Base-by-base conservation (phyloP, 2,888 invertebrate species). In the Bembecia ichneumoniformis region DNA sequence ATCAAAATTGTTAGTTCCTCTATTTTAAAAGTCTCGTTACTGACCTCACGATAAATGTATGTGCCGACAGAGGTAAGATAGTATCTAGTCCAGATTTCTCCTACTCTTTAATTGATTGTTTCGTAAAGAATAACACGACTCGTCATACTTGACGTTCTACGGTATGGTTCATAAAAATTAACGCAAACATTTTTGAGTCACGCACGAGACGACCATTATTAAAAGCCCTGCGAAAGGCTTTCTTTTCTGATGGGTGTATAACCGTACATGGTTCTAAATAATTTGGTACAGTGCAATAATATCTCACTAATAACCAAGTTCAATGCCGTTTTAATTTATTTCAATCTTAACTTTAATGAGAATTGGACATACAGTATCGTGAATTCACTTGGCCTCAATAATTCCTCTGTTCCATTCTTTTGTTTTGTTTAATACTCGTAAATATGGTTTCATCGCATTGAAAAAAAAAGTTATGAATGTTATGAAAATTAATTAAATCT, bases 51-150 rank as follows among this genome's bases (percentile, higher is more conserved):
- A 79, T 68, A 74, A 68, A 71, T 67, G 71, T 73, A 77, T 77
- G 76, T 81, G 78, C 84, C 83, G 83, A 81, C 81, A 79, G 70
- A 72, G 71, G 56, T 61, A 67, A 60, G 84, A 84, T 84, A 83
- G 63, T 57, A 86, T 86, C 84, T 82, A 77, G 81, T 82, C 79
- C 81, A 84, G 79, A 83, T 84, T 79, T 74, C 71, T 74, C 70
- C 74, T 73, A 74, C 80, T 75, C 73, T 71, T 79, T 81, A 82
- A 83, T 83, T 84, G 83, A 83, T 86, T 83, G 82, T 82, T 83
- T 77, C 75, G 72, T 82, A 78, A 79, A 79, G 80, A 81, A 81
- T 80, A 80, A 77, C 76, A 77, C 68, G 79, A 75, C 75, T 81
- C 76, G 77, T 79, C 83, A 79, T 75, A 77, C 71, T 74, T 76